A percentile compares a stretch with the other conserved stretches of the same genome.
phyloP scores from a whole-genome alignment of 2,113 vertebrate genomes.

The Sakesphorus luctuosus region DNA sequence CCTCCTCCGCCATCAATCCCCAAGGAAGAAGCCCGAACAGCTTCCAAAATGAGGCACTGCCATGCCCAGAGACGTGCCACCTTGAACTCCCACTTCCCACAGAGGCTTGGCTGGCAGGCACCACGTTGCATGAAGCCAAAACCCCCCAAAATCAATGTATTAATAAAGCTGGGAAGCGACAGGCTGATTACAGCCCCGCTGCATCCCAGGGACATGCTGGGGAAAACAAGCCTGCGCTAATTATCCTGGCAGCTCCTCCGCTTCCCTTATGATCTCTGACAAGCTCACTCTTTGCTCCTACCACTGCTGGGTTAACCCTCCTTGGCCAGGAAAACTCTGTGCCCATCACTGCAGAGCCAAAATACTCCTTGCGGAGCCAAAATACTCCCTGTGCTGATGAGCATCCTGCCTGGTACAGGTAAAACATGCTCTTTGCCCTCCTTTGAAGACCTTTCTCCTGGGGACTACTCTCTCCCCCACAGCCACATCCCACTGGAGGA shows the following conservation, averaged over 20 bases:
- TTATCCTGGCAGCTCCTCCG: slow-evolving; percentile 20
- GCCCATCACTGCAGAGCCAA: neutral
- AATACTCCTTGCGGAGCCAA: neutral
- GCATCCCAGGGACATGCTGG: neutral
- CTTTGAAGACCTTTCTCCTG: neutral
- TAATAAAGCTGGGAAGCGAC: slow-evolving; percentile 9
- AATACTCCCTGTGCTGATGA: neutral
- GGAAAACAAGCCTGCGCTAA: slow-evolving; percentile 35
- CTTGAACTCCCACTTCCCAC: neutral
- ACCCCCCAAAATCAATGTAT: neutral
- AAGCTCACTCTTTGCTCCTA: neutral
- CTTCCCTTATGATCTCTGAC: neutral
- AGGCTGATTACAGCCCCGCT: slow-evolving; percentile 1
- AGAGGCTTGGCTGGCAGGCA: slow-evolving; percentile 6
- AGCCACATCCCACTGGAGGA: neutral
- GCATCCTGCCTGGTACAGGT: neutral
- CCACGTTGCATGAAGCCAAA: accelerated
- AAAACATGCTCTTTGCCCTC: neutral
- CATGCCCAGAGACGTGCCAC: neutral
- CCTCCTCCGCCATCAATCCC: neutral
- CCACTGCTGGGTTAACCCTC: neutral
- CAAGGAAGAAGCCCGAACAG: neutral
- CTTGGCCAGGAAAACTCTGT: neutral
- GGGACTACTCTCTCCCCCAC: accelerated
- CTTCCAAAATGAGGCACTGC: neutral